Base-by-base conservation (phyloP, 2,113 vertebrate species). In the Coryphaenoides rupestris region DNA sequence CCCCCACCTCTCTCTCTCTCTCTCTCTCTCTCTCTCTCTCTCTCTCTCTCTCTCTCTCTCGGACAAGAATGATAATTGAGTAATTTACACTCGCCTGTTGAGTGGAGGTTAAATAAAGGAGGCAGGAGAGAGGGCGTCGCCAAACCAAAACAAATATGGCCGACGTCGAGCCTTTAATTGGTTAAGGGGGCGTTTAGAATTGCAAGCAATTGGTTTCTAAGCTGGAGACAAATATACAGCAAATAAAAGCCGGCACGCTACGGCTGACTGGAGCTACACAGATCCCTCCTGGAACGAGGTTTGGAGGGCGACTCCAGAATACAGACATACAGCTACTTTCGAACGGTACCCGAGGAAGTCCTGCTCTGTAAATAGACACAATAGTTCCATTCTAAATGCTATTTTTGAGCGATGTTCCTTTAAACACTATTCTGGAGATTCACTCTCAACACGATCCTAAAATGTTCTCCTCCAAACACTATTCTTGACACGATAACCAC, bases 11-110 rank as follows among this genome's bases (percentile, higher is more conserved):
- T n/a, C n/a, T n/a, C n/a, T n/a, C n/a, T n/a, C n/a, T n/a, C n/a
- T n/a, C n/a, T n/a, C n/a, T n/a, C n/a, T n/a, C n/a, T n/a, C n/a
- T n/a, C n/a, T n/a, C n/a, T n/a, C n/a, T n/a, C n/a, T n/a, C n/a
- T n/a, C n/a, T n/a, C n/a, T n/a, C n/a, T n/a, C n/a, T n/a, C n/a
- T n/a, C n/a, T 60, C 65, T 56, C 75, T 78, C 65, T 21, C 12
- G 74, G 81, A 82, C 80, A 83, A 79, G 80, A 87, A 84, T 64
- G 86, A 86, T 81, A 85, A 74, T 75, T 62, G 66, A 62, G 74
- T 76, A 80, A 84, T 85, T 85, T 84, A 78, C 81, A 70, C 76
- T 70, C 0, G 50, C 52, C 21, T 68, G 65, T 24, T 50, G 57
- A 47, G 55, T 24, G 3, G 5, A 24, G 69, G 75, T 79, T 64